Base-by-base conservation (phyloP, 2,797 vertebrate species). In the Xiphorhynchus erythropygius region DNA sequence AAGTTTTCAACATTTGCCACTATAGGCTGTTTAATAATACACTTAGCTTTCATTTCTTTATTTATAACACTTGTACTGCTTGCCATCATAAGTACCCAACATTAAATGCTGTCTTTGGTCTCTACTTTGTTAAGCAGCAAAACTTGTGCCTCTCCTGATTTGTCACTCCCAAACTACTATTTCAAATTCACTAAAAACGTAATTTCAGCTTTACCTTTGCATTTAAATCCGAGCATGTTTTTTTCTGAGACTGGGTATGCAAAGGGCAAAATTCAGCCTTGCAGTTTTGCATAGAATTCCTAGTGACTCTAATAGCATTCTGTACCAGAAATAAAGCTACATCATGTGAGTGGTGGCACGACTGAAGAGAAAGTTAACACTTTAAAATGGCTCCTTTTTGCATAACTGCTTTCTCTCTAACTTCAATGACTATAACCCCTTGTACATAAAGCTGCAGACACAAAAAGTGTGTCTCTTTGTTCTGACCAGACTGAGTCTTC, bases 131-230 rank as follows among this genome's bases (percentile, higher is more conserved):
- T 44, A 46, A 63, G 71, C 2, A 30, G 47, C 0, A 2, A 83
- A 94, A 79, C 46, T 79, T 63, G 71, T 70, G 76, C 82, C 77
- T 88, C 56, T 86, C 63, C 67, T 90, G 44, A 91, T 94, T 80
- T 83, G 33, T 27, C 37, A 84, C 35, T 94, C 89, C 32, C 89
- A 79, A 76, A 63, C 55, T 88, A 82, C 30, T 11, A 3, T 76
- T 94, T 84, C 67, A 82, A 80, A 87, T 56, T 84, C 56, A 46
- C 15, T 64, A n/a, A 65, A 64, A 65, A 76, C 30, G 15, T 81
- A 84, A 71, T 52, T 91, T 86, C 56, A 91, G 39, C 28, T 87
- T 89, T 71, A 87, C 53, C 64, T 94, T 59, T 87, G 74, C 47
- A 59, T 63, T 78, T 84, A 70, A 95, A 93, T 23, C 37, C 69